phyloP scores from a whole-genome alignment of 2,113 vertebrate genomes.

The Xerus inauris region DNA sequence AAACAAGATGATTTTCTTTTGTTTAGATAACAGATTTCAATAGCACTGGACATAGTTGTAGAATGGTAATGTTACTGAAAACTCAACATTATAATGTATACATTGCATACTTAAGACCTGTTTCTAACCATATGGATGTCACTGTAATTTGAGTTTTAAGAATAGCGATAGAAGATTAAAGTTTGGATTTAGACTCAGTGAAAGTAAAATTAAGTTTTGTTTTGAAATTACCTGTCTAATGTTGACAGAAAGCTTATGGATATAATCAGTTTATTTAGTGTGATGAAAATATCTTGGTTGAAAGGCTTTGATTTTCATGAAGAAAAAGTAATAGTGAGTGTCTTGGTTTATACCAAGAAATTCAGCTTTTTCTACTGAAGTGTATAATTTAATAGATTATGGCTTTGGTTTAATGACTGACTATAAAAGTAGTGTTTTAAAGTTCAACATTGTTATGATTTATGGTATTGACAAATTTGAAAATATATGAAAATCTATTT shows the following conservation, averaged over 20 bases:
- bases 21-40: constrained; percentile 17
- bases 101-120: not conserved
- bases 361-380: constrained; percentile 74
- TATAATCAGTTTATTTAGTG: constrained; percentile 71
- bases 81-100: not conserved
- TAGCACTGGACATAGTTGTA: constrained; percentile 13
- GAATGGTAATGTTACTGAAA: constrained; percentile 11
- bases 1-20: constrained; percentile 43
- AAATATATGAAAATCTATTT: constrained; percentile 74
- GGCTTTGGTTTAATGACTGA: constrained; percentile 79
- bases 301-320: constrained; percentile 64
- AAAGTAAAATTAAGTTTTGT: constrained; percentile 78
- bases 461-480: constrained; percentile 68
- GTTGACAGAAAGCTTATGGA: constrained; percentile 75
- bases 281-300: constrained; percentile 74
- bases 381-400: constrained; percentile 78
- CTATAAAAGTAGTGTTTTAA: constrained; percentile 76
- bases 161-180: constrained; percentile 34
- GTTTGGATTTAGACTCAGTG: constrained; percentile 60
- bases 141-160: constrained; percentile 48
- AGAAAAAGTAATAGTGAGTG: constrained; percentile 64
- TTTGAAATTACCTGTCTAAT: constrained; percentile 62
- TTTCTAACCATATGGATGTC: constrained; percentile 14
- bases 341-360: constrained; percentile 69
- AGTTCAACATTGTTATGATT: constrained; percentile 75